Conservation (phyloP, 1,140 invertebrate species). For the Scaptomyza pallida region DNA sequence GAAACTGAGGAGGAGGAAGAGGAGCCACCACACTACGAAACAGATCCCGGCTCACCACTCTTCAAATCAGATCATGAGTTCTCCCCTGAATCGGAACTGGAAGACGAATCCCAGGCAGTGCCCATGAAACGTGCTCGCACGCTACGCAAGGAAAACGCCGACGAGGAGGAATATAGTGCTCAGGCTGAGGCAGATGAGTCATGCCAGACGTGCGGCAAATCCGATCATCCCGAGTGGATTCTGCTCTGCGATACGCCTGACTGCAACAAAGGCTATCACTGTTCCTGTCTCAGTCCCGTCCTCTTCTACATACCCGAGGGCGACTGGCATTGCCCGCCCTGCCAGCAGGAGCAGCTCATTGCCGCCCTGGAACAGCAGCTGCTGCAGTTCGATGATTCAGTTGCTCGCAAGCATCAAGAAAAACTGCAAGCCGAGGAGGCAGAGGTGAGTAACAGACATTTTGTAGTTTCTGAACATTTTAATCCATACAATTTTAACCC, state of each 20-base stretch:
- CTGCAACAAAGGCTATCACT: constrained; percentile 98
- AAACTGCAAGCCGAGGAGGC: constrained; percentile 87
- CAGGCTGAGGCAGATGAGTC: constrained; percentile 88
- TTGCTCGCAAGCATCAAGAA: constrained; percentile 89
- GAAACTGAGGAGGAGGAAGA: constrained; percentile 87
- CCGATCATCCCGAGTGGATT: constrained; percentile 98
- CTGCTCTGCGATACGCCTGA: constrained; percentile 92
- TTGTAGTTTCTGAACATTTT: neutral
- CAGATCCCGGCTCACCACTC: constrained; percentile 86
- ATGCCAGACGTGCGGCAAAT: constrained; percentile 94
- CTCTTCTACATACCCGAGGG: constrained; percentile 97
- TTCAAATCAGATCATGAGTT: constrained; percentile 96
- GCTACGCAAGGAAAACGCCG: constrained; percentile 87
- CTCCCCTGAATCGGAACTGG: constrained; percentile 90
- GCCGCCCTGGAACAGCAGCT: constrained; percentile 87
- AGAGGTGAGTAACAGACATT: constrained; percentile 29
- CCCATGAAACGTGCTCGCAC: constrained; percentile 89
- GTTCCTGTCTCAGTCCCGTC: constrained; percentile 94
- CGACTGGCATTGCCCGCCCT: constrained; percentile 98
- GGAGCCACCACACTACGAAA: constrained; percentile 85
- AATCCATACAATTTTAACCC: neutral
- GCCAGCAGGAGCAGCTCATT: constrained; percentile 93
- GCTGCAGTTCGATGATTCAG: constrained; percentile 87
- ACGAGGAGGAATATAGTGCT: constrained; percentile 75
- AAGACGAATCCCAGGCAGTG: constrained; percentile 86